phyloP scores from a whole-genome alignment of 2,888 invertebrate species.

The Philereme transversata region DNA sequence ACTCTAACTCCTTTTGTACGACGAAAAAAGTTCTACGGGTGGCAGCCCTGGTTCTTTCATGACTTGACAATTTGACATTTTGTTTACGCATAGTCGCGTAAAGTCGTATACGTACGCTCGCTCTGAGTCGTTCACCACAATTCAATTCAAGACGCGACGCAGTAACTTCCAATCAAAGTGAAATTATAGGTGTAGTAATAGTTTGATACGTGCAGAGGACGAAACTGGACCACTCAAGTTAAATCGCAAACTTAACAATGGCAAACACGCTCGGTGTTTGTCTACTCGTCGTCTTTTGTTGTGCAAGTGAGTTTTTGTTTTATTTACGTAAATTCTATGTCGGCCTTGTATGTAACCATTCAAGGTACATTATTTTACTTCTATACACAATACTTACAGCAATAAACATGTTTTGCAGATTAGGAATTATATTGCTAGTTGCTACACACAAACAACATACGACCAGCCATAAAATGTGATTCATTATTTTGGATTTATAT shows the following conservation, averaged over 20 bases:
- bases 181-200: conserved; percentile 59
- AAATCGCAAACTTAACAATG: conserved; percentile 59
- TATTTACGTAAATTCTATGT: conserved; percentile 30
- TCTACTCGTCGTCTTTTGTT: conserved; percentile 67
- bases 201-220: conserved; percentile 51
- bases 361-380: conserved; percentile 3
- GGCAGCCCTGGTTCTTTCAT: too few relatives aligned
- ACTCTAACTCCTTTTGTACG: too few relatives aligned
- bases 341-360: conserved; percentile 42
- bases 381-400: neutral
- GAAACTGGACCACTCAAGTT: conserved; percentile 51
- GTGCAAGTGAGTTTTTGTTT: conserved; percentile 62
- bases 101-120: too few relatives aligned
- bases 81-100: too few relatives aligned
- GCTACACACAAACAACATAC: neutral
- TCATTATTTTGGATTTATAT: neutral
- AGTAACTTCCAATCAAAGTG: conserved; percentile 70
- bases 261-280: conserved; percentile 74
- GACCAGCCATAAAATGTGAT: neutral
- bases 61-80: conserved; percentile 34
- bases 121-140: too few relatives aligned
- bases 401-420: neutral
- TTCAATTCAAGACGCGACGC: conserved; percentile 47
- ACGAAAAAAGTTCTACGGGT: too few relatives aligned
- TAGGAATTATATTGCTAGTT: neutral